Percentiles rank a stretch among this genome's conserved stretches.
Conservation (phyloP, 2,888 invertebrate genomes). For the Orchesella flavescens region DNA sequence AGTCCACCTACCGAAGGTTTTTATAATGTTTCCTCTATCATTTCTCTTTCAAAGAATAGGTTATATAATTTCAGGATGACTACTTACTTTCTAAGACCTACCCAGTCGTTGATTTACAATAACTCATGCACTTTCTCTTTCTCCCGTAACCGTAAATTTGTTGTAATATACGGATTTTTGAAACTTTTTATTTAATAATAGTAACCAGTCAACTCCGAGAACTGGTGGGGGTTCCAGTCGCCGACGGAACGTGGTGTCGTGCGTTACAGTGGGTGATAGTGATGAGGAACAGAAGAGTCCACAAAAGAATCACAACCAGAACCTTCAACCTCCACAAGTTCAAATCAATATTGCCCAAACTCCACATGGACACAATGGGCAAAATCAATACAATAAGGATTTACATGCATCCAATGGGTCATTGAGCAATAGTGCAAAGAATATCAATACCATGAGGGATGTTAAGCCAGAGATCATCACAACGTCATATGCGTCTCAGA, state of each 20-base stretch:
- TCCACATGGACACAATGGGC: constrained; percentile 26
- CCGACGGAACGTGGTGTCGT: constrained; percentile 81
- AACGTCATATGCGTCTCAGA: constrained; percentile 79
- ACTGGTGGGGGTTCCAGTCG: constrained; percentile 67
- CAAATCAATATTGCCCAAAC: constrained; percentile 39
- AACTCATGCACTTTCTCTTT: constrained; percentile 2
- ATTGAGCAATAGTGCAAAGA: constrained; percentile 16
- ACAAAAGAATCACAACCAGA: constrained; percentile 71
- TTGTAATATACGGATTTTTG: too few species aligned
- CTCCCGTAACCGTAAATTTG: neutral
- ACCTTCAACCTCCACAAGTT: constrained; percentile 32
- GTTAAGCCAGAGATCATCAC: constrained; percentile 70
- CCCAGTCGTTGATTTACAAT: neutral
- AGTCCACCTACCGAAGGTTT: constrained; percentile 72
- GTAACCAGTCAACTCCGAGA: constrained; percentile 70
- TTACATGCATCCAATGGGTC: neutral
- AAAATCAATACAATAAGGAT: constrained; percentile 37
- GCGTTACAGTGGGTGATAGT: constrained; percentile 85
- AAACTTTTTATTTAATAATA: constrained; percentile 9
- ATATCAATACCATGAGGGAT: constrained; percentile 60
- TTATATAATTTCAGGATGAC: neutral
- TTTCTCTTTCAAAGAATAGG: constrained; percentile 28
- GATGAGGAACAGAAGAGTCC: constrained; percentile 81
- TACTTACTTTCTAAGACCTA: neutral
- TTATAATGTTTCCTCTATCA: constrained; percentile 51